These are phyloP conservation scores for Onychorhynchus coronatus DNA, from an alignment of 2,113 vertebrate genomes.

Conservation along the genomic window DNA sequence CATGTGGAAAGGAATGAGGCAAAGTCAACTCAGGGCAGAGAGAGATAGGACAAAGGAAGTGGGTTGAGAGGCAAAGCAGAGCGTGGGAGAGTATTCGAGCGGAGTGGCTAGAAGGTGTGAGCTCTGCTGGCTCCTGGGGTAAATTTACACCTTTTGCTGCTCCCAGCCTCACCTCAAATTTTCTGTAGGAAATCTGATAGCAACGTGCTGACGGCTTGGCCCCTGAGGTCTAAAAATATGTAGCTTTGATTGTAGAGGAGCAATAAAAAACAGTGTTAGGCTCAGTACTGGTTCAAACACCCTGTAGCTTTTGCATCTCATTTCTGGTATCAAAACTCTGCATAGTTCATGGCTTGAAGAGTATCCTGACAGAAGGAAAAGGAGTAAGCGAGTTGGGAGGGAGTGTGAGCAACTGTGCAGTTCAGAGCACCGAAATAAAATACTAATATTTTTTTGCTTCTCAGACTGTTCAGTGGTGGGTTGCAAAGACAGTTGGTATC, in stretches of 20 bases:
- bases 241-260: background rate
- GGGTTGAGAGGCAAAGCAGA: background rate
- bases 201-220: background rate
- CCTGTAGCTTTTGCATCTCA: background rate
- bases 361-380: background rate
- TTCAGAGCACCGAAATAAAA: background rate
- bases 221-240: background rate
- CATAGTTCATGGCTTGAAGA: background rate
- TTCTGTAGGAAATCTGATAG: background rate
- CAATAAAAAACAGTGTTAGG: rapidly evolving
- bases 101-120: background rate
- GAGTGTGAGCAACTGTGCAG: background rate
- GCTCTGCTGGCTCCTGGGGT: background rate
- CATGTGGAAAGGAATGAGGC: background rate
- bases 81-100: background rate
- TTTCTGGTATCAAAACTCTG: background rate
- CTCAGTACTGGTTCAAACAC: background rate
- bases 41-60: background rate
- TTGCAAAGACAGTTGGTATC: background rate
- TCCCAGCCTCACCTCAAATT: background rate
- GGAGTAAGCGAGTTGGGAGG: background rate
- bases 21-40: background rate
- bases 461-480: background rate
- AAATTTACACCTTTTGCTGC: background rate
- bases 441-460: background rate